Conservation (phyloP, 1,140 invertebrate species). For the Drosophila carrolli region DNA sequence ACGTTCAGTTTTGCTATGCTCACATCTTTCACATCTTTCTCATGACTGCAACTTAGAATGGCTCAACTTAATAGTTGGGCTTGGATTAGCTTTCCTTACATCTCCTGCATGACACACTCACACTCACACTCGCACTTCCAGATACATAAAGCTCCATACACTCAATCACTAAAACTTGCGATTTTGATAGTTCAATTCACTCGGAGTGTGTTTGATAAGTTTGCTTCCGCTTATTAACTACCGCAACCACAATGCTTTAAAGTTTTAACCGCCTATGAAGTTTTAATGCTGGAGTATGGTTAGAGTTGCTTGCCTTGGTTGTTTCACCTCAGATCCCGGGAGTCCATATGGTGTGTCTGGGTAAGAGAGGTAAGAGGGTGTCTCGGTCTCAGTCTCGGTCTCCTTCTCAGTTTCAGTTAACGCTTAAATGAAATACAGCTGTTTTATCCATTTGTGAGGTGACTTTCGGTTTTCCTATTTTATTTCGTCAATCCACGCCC, state of each 20-base stretch:
- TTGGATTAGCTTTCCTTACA: conserved; percentile 42
- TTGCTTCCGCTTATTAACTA: conserved; percentile 32
- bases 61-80: conserved; percentile 11
- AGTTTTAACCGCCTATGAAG: conserved; percentile 25
- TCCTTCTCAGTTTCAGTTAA: no score
- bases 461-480: conserved; percentile 27
- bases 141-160: conserved; percentile 2
- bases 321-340: background rate
- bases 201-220: conserved; percentile 38
- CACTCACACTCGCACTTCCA: conserved; percentile 13
- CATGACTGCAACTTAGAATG: conserved; percentile 41
- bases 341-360: conserved; percentile 4
- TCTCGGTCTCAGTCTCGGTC: no score
- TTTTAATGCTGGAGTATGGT: conserved; percentile 21
- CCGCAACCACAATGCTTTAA: conserved; percentile 28
- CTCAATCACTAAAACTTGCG: conserved; percentile 16
- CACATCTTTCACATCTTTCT: conserved; percentile 35
- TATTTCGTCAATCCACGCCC: conserved; percentile 27
- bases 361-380: conserved; percentile 16
- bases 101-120: conserved; percentile 35
- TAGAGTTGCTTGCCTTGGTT: conserved; percentile 18
- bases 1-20: conserved; percentile 46
- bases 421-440: no score
- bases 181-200: conserved; percentile 21
- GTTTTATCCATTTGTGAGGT: conserved; percentile 8